Evolutionary conservation across 2,888 invertebrate species (phyloP), one percentile per base, ranked within the genome.

Genomic region (Neria commutata): DNA sequence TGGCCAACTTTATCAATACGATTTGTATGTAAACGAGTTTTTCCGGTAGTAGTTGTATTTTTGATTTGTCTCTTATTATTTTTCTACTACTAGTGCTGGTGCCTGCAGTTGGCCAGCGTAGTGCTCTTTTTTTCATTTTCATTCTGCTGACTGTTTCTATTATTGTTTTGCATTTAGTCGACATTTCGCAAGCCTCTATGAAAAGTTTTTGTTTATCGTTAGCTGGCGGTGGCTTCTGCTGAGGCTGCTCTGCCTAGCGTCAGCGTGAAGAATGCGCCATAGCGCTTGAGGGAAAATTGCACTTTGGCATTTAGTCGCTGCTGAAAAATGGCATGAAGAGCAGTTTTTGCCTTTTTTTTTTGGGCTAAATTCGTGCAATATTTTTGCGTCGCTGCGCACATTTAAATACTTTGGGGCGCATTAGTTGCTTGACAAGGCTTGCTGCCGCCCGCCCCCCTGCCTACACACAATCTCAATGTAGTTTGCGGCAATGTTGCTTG

Each of bases 1-100:
- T 78, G 79, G 77, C 79, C 73, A 78, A 76, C 75, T 79, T 78
- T 76, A 77, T 78, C 69, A 79, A 78, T 71, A 75, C 76, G 68
- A 72, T 78, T 78, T 77, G 78, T 78, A 79, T 77, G 78, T 78
- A 77, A 77, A 75, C 76, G 71, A 75, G 75, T 75, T 75, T 76
- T 73, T 75, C 74, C 71, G 70, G 74, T 74, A 72, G 58, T 59
- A 19, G 24, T 63, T 56, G 45, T 47, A 40, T 65, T 64, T 71
- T 55, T 61, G 56, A 59, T 71, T 61, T 61, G 49, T 34, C 37
- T 47, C 52, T 70, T 66, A 60, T 61, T 63, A 58, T 61, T 60
- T 61, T 72, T 70, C 73, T 65, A 52, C 60, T 58, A 53, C 25
- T 29, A 11, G 21, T 48, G 56, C 19, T 48, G 25, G 14, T 57